Base-by-base conservation (phyloP, 2,113 vertebrate genomes). In the Alectura lathami region DNA sequence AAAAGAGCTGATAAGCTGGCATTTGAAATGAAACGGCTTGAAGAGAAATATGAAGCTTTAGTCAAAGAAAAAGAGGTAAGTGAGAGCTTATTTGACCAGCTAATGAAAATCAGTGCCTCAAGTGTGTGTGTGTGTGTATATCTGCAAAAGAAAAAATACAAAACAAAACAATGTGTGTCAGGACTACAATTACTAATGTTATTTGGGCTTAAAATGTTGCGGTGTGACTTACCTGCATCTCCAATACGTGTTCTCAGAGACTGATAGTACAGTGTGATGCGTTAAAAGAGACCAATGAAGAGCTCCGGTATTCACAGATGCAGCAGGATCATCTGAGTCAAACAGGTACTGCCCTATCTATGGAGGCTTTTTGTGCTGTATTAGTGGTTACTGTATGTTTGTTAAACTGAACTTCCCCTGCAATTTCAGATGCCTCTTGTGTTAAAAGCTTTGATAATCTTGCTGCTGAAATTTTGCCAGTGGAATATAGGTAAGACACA, bases 41-140 rank as follows among this genome's bases (percentile, higher is more conserved):
- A 99, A 93, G 99, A 99, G 96, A 99, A 98, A 86, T 97, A 99
- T 2, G 99, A 99, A 92, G 96, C 99, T 89, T 95, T 98, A 91
- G 93, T 98, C 32, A 99, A 99, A 92, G 99, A 99, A 97, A 99
- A 98, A 97, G 99, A 99, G 98, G 99, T 99, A 94, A 97, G 54
- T 0, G 1, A 62, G 56, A 50, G 21, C 38, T 88, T 45, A 27
- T 75, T 69, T 85, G 70, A 81, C 51, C 34, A 50, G 13, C 10
- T 77, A 5, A n/a, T 82, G 6, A 82, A 54, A 9, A 26, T 90
- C 15, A 83, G 38, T 7, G 4, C 4, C 17, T 11, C 1, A 1
- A 6, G 1, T 68, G 15, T 48, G 22, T 87, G 1, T 68, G 9
- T 53, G 22, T 81, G 9, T 82, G 1, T 53, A 16, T 45, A 20